These are phyloP conservation scores for Pao palembangensis DNA, from an alignment of 2,113 vertebrate species.

Conservation along the genomic window DNA sequence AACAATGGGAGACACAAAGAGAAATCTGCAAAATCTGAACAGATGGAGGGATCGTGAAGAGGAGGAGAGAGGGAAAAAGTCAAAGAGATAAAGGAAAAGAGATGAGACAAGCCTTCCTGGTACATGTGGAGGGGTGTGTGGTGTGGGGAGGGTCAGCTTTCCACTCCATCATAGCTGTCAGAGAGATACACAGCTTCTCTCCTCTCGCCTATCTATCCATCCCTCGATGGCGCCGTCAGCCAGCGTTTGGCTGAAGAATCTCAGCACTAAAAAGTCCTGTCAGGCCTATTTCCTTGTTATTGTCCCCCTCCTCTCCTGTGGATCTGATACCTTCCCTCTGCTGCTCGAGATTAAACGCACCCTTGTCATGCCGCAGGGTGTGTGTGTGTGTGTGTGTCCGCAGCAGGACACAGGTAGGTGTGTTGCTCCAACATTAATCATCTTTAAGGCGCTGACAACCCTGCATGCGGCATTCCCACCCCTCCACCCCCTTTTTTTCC, in stretches of 20 bases:
- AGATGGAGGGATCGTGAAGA: constrained; percentile 18
- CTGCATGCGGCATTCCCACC: constrained; percentile 55
- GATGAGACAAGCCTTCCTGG: constrained; percentile 96
- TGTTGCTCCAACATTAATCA: constrained; percentile 88
- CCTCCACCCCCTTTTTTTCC: constrained; percentile 23
- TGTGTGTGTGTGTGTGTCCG: constrained; percentile 31
- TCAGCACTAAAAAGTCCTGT: constrained; percentile 98
- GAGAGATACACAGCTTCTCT: constrained; percentile 66
- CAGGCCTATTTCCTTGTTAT: constrained; percentile 99
- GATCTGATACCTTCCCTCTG: constrained; percentile 69
- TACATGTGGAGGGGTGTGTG: constrained; percentile 70
- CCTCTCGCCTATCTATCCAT: constrained; percentile 36
- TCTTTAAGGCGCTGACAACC: constrained; percentile 98
- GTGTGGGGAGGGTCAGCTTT: constrained; percentile 53
- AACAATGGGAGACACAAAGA: background rate
- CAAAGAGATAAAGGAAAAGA: constrained; percentile 37
- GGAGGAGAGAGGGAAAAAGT: constrained; percentile 20
- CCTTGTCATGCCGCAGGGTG: constrained; percentile 44
- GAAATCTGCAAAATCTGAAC: constrained; percentile 2
- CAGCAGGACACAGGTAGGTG: constrained; percentile 26
- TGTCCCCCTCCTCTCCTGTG: constrained; percentile 74
- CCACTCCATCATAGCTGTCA: constrained; percentile 77
- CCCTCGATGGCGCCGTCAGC: constrained; percentile 56
- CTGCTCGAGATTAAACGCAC: constrained; percentile 77
- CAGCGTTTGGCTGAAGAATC: constrained; percentile 97